Conservation (phyloP, 2,797 vertebrate species). For the Gallinago solitaria region DNA sequence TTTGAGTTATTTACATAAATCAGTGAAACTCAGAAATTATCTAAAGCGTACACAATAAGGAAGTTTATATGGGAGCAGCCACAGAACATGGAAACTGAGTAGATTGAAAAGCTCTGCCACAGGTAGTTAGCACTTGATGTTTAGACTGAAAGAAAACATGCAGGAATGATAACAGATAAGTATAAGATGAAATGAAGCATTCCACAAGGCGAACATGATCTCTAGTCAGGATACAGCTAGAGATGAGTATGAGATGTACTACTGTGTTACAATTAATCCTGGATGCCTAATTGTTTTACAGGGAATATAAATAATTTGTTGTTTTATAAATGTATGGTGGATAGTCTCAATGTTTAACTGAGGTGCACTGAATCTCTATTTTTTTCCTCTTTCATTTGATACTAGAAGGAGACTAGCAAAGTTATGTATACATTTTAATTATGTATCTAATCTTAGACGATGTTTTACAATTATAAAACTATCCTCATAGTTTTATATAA, state of each 20-base stretch:
- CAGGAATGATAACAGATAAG: neutral
- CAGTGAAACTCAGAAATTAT: neutral
- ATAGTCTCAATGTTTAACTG: neutral
- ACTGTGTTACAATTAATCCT: neutral
- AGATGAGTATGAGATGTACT: neutral
- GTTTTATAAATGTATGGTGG: neutral
- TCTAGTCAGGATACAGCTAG: neutral
- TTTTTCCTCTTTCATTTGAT: neutral
- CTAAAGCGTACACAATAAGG: neutral
- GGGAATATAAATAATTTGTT: neutral
- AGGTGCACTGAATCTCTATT: neutral
- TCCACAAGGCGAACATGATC: neutral
- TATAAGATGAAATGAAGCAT: neutral
- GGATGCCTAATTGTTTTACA: neutral
- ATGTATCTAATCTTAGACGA: neutral
- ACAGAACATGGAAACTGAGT: neutral
- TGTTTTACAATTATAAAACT: neutral
- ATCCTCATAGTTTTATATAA: no score
- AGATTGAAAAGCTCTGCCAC: neutral
- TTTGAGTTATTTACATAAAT: neutral
- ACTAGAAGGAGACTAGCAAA: neutral
- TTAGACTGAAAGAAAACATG: neutral
- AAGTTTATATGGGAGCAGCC: neutral
- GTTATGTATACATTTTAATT: neutral
- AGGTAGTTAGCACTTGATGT: neutral